Evolutionary conservation across 2,888 invertebrate species (phyloP).

Genomic region (Bombylius major): DNA sequence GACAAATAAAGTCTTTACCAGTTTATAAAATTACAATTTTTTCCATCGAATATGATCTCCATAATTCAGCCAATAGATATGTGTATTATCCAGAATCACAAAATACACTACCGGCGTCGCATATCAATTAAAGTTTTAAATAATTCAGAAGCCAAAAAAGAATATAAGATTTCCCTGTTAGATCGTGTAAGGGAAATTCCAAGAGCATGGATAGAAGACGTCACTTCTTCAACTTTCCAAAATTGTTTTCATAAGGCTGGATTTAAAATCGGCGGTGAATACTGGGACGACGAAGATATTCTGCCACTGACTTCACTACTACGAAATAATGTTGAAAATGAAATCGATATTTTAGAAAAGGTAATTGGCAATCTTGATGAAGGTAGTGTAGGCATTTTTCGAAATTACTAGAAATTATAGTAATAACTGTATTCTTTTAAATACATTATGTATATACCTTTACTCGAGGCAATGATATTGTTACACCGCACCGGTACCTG

Average conservation of each 20-base stretch:
- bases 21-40: constrained; percentile 5
- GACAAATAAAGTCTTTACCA: constrained; percentile 4
- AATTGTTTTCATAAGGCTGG: neutral
- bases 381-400: too few relatives aligned
- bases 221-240: constrained; percentile 2
- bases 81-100: constrained; percentile 2
- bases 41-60: constrained; percentile 2
- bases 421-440: too few relatives aligned
- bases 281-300: too few relatives aligned
- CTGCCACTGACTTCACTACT: too few relatives aligned
- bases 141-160: constrained; percentile 1
- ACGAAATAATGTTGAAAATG: too few relatives aligned
- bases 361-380: too few relatives aligned
- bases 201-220: constrained; percentile 1
- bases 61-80: constrained; percentile 5
- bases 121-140: neutral
- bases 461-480: too few relatives aligned
- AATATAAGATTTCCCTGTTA: neutral
- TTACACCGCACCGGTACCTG: too few relatives aligned
- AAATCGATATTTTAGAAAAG: too few relatives aligned
- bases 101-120: neutral
- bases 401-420: too few relatives aligned
- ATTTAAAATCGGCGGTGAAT: neutral
- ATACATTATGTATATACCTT: too few relatives aligned
- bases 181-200: constrained; percentile 1